Base-by-base conservation (phyloP, 2,113 vertebrate genomes). In the Misgurnus anguillicaudatus region DNA sequence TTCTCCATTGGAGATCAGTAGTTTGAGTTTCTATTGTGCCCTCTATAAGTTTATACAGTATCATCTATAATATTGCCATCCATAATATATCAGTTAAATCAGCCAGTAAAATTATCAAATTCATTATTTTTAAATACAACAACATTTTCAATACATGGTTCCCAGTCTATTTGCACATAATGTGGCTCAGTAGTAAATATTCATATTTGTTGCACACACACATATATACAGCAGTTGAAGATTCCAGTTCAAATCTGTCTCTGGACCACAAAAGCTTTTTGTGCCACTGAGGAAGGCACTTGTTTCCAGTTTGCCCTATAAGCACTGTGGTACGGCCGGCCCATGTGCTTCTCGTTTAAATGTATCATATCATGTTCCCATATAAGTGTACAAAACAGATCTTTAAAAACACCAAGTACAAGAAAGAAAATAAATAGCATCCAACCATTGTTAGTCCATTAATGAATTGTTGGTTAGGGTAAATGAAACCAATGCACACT, bases 1-100 rank as follows among this genome's bases (percentile, higher is more conserved):
- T 51, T 78, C 77, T 78, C 77, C 77, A 78, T 70, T 78, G 77
- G 77, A 78, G 77, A 78, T 38, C 55, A 51, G 66, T 62, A 67
- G n/a, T 62, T 78, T 61, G 55, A 70, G 42, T 48, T 60, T 62
- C 39, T 61, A 62, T 47, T n/a, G 57, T 74, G 19, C 41, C 72
- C 41, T 24, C 21, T 5, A n/a, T 57, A 6, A 19, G 53, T 57
- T 9, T 19, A 57, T n/a, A 31, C 24, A 31, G 24, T 31, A 31
- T 31, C 10, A 73, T 8, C n/a, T 41, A 4, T 60, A 73, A 60
- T 60, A 73, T 73, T 73, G 70, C 70, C 53, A 21, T 73, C n/a
- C n/a, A 24, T 19, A 42, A 74, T 62, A 31, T 21, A 17, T 62
- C 41, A 13, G 0, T 57, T 74, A 62, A 74, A 39, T 45, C 10